phyloP scores from a whole-genome alignment of 2,888 invertebrate species.

The Spodoptera picta region DNA sequence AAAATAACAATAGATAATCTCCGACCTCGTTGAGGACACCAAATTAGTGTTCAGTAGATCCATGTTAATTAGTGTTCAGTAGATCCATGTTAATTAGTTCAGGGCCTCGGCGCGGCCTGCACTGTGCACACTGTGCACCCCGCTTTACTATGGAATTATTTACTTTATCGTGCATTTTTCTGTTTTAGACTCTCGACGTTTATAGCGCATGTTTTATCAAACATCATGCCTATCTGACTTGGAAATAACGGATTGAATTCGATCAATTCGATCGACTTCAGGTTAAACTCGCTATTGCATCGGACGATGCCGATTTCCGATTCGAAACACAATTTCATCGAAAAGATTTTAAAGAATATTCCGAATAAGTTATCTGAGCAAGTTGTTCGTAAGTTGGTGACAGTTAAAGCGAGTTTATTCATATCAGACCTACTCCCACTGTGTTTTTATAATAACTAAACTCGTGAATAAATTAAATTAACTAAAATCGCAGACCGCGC shows the following conservation, averaged over 20 bases:
- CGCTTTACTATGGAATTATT: conserved; percentile 9
- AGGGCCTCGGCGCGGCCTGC: not conserved
- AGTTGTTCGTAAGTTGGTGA: not conserved
- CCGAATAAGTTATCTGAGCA: not conserved
- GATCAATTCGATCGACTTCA: conserved; percentile 16
- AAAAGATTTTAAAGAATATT: not conserved
- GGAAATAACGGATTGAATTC: conserved; percentile 22
- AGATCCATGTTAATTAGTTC: conserved; percentile 1
- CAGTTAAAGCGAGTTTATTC: conserved; percentile 5
- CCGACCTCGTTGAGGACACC: not conserved
- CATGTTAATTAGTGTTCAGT: conserved; percentile 4
- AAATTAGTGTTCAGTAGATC: conserved; percentile 5
- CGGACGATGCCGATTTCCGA: not conserved
- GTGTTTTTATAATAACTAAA: not conserved
- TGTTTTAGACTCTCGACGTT: conserved; percentile 12
- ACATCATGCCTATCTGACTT: conserved; percentile 22
- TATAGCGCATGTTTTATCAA: conserved; percentile 20
- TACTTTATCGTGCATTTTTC: conserved; percentile 23
- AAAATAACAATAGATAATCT: conserved; percentile 13
- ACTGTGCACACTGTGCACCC: conserved; percentile 2
- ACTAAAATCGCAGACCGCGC: too few species aligned
- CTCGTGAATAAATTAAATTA: too few species aligned
- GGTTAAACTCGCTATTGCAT: not conserved
- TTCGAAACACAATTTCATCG: not conserved
- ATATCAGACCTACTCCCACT: not conserved